Conservation (phyloP, 37 sponge, comb jelly and placozoan genomes). For the Halisarca cf. caerulea region DNA sequence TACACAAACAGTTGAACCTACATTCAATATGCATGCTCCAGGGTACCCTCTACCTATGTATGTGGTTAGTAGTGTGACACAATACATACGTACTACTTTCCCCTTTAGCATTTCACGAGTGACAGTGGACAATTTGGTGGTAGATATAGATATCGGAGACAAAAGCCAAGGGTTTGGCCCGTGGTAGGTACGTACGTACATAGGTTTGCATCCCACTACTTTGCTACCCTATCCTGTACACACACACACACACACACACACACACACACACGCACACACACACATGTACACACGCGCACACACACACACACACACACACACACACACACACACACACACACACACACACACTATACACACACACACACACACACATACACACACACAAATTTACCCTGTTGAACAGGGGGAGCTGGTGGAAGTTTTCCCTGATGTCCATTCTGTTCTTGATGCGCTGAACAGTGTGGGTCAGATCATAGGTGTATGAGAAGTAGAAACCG, state of each 20-base stretch:
- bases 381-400: conserved; percentile 49
- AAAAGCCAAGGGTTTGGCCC: too few species aligned
- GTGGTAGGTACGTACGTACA: too few species aligned
- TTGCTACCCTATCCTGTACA: too few species aligned
- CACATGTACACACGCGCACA: conserved; percentile 28
- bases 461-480: conserved; percentile 84
- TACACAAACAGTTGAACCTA: too few species aligned
- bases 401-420: conserved; percentile 53
- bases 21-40: too few species aligned
- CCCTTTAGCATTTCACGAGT: too few species aligned
- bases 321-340: neutral
- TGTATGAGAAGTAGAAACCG: conserved; percentile 88
- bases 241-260: neutral
- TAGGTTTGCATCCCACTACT: too few species aligned
- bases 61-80: too few species aligned
- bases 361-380: neutral
- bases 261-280: neutral
- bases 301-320: neutral
- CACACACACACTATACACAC: conserved; percentile 30
- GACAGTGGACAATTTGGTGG: too few species aligned
- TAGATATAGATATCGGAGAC: too few species aligned
- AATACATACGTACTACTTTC: too few species aligned
- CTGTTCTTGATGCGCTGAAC: conserved; percentile 57
- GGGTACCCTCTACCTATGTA: too few species aligned
- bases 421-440: conserved; percentile 43